phyloP scores from a whole-genome alignment of 2,797 vertebrate genomes.

The Basileuterus tristriatus region DNA sequence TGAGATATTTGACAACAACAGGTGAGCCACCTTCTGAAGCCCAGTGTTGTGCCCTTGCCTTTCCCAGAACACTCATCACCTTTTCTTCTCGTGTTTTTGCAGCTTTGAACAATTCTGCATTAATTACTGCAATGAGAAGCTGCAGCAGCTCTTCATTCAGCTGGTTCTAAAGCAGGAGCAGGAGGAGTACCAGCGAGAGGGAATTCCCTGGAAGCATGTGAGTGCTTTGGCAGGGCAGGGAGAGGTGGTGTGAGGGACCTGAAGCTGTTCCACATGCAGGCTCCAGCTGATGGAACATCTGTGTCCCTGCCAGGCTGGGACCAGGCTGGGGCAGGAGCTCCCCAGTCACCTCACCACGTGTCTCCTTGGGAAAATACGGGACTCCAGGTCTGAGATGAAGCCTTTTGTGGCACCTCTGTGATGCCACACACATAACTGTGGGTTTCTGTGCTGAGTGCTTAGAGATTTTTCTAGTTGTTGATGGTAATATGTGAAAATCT shows the following conservation, averaged over 20 bases:
- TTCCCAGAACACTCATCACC: not conserved
- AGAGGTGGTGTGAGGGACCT: not conserved
- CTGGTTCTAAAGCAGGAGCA: constrained; percentile 97
- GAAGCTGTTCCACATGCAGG: not conserved
- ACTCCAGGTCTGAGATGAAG: not conserved
- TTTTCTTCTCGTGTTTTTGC: not conserved
- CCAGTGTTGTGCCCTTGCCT: not conserved
- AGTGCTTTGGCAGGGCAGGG: constrained; percentile 29
- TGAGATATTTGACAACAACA: constrained; percentile 99
- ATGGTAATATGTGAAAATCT: not conserved
- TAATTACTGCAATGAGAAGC: constrained; percentile 98
- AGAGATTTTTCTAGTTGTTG: not conserved
- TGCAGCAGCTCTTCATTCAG: constrained; percentile 98
- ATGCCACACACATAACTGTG: not conserved
- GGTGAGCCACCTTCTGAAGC: constrained; percentile 69
- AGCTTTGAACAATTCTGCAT: constrained; percentile 99
- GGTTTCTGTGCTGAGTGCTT: not conserved
- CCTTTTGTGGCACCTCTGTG: not conserved
- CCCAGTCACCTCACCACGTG: not conserved
- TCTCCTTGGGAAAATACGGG: not conserved
- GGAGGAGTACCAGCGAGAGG: constrained; percentile 96
- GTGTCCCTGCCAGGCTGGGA: not conserved
- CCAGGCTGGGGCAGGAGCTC: not conserved
- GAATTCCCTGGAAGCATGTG: constrained; percentile 99
- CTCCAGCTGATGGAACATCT: not conserved